Conservation (phyloP, 2,888 invertebrate species). For the Labia minor region DNA sequence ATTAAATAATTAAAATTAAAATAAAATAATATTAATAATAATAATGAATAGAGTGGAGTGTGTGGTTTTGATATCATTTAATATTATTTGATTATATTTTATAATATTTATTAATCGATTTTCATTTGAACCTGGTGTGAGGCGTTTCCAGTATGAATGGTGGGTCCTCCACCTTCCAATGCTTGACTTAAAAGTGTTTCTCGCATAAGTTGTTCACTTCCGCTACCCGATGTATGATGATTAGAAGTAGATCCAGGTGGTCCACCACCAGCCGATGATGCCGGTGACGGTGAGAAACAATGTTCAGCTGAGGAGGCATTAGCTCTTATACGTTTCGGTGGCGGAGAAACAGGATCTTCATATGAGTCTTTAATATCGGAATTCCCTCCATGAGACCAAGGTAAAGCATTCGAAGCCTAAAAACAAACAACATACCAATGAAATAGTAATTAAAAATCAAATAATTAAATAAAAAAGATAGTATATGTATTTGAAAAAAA, state of each 20-base stretch:
- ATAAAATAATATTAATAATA: too few relatives aligned
- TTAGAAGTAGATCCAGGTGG: not conserved
- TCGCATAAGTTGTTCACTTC: constrained; percentile 44
- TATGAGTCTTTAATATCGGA: constrained; percentile 36
- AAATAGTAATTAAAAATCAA: constrained; percentile 14
- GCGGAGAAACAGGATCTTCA: constrained; percentile 49
- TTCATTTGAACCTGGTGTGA: constrained; percentile 26
- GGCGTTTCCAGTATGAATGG: constrained; percentile 43
- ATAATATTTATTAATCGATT: too few relatives aligned
- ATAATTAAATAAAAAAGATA: not conserved
- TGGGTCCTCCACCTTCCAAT: constrained; percentile 56
- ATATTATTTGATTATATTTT: too few relatives aligned
- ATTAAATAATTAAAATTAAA: too few relatives aligned
- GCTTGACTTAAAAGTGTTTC: constrained; percentile 66
- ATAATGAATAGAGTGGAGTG: too few relatives aligned
- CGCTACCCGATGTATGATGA: constrained; percentile 21
- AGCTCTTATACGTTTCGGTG: constrained; percentile 59
- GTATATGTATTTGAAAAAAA: too few relatives aligned
- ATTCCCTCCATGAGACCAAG: constrained; percentile 45
- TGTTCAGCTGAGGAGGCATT: constrained; percentile 46
- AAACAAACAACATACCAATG: constrained; percentile 28
- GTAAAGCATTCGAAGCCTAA: constrained; percentile 47
- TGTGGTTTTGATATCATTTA: too few relatives aligned
- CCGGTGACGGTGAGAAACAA: constrained; percentile 34
- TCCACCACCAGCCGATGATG: constrained; percentile 29